Base-by-base conservation (phyloP, 2,888 invertebrate genomes). In the Antheraea assamensis region DNA sequence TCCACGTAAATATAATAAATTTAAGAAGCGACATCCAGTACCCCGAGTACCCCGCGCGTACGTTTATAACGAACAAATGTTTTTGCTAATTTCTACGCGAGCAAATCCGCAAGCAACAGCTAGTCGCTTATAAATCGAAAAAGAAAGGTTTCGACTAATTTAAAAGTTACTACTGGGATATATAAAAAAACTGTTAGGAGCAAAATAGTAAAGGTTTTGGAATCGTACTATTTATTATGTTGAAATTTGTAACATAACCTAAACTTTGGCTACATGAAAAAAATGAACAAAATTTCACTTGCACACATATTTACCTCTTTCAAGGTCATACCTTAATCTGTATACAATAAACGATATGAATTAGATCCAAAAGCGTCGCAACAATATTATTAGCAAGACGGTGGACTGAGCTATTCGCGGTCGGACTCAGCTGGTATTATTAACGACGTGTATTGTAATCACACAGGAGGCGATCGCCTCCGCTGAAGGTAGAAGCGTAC, bases 361-460 rank as follows among this genome's bases (percentile, higher is more conserved):
- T 27, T 13, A 64, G 19, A 64, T 30, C 15, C 5, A 27, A 17
- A 17, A 64, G 27, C 30, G 27, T 64, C 30, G 30, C 17, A 30
- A 64, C 61, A 64, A 13, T 17, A 64, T 30, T 30, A 30, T 17
- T 64, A 30, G 35, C 19, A 10, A n/a, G 21, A n/a, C n/a, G 10
- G n/a, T 70, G 58, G 72, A 27, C 31, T 74, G 58, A 74, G 58
- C 30, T 70, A 66, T 52, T 68, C 71, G 71, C 71, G 81, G 81
- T 84, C 87, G 87, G 89, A 87, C 87, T 87, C 85, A 81, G 84
- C 89, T 89, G 88, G 89, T 92, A 93, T 93, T 94, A 94, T 94
- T 94, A 94, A 93, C 94, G 92, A 92, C 90, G 91, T 94, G 94
- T 94, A 94, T 94, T 94, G 94, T 94, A 94, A 94, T 94, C 92